A percentile compares a stretch with the other conserved stretches of the same genome.
Conservation (phyloP, 2,113 vertebrate genomes). For the Glaucidium brasilianum region DNA sequence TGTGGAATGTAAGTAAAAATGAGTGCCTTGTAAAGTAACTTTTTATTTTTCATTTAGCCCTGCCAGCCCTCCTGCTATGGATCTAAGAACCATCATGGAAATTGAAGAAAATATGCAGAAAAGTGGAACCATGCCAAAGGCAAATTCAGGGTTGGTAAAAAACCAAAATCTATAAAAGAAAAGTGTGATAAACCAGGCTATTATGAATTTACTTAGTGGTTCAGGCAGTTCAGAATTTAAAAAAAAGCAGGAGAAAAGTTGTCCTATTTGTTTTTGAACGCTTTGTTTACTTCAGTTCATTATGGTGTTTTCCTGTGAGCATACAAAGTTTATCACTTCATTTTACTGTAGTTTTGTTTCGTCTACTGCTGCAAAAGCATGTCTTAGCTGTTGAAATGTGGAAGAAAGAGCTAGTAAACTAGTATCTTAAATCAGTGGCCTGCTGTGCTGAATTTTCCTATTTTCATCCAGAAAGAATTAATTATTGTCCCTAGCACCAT, state of each 20-base stretch:
- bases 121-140: conserved; percentile 83
- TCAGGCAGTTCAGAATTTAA: neutral
- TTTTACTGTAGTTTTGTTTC: neutral
- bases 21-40: conserved; percentile 46
- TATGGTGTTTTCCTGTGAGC: neutral
- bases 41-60: conserved; percentile 72
- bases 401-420: neutral
- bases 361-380: neutral
- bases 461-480: neutral
- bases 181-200: neutral
- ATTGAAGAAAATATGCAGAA: conserved; percentile 89
- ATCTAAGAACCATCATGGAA: conserved; percentile 96
- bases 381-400: neutral
- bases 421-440: neutral
- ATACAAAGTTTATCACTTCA: neutral
- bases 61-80: conserved; percentile 83
- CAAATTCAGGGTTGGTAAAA: conserved; percentile 76
- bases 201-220: conserved; percentile 30
- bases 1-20: conserved; percentile 47
- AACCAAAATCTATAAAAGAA: conserved; percentile 44
- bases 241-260: neutral
- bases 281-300: conserved; percentile 23
- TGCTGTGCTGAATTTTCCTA: neutral
- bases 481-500: neutral
- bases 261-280: neutral